Base-by-base conservation (phyloP, 2,797 vertebrate species). In the Anguilla pacifica region DNA sequence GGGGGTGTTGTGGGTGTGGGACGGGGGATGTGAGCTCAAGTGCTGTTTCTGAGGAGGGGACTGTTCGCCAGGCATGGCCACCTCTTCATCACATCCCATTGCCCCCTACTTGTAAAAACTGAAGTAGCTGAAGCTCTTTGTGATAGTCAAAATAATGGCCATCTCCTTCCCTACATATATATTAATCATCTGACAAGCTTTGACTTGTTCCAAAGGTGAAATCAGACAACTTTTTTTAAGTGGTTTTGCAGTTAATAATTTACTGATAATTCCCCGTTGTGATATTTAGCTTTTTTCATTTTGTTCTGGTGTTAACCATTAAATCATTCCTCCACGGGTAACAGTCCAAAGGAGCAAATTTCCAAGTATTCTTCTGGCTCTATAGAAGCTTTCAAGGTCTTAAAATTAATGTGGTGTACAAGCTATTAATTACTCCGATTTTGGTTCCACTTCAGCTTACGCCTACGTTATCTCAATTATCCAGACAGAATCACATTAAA, bases 11-110 rank as follows among this genome's bases (percentile, higher is more conserved):
- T 39, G n/a, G 5, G 64, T 77, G 4, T 1, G 85, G 88, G 72
- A 86, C 51, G 83, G 85, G 87, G 84, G 72, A 77, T 85, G 83
- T 13, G 57, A 83, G 87, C 70, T 84, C 57, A 87, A 89, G 87
- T 87, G 86, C 87, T 90, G 10, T 55, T 55, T 88, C 83, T 77
- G 72, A 74, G 77, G 85, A 22, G 17, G 39, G 39, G 74, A 46
- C 4, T 19, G 6, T 5, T 15, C 22, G 74, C 22, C 74, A 79
- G 31, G 70, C 11, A 74, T 3, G 28, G 70, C 70, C 70, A 7
- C 74, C 4, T 79, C 35, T 43, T 79, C n/a, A 11, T 3, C 19
- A 79, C 39, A 79, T 11, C 70, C 9, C 70, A 72, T 3, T 72
- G 11, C 3, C 70, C 35, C 70, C 74, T 19, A 6, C 35, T 43